Conservation (phyloP, 2,797 vertebrate genomes). For the Lindbergichthys nudifrons region DNA sequence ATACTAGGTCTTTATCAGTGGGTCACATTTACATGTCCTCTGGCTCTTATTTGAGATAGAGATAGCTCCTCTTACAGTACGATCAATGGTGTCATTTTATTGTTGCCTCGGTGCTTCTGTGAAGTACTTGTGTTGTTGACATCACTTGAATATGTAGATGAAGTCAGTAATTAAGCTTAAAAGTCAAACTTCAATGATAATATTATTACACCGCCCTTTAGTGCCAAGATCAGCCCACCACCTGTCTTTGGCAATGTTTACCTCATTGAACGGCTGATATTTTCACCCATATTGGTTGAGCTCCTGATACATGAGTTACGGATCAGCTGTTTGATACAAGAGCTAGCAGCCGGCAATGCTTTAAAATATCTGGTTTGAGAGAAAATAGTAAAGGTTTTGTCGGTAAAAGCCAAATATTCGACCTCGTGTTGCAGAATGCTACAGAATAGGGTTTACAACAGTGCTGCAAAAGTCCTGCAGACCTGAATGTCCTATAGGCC, state of each 20-base stretch:
- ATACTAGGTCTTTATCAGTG: conserved; percentile 65
- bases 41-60: conserved; percentile 62
- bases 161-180: conserved; percentile 29
- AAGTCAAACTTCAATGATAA: conserved; percentile 21
- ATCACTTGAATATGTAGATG: background rate
- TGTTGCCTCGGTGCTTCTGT: conserved; percentile 4
- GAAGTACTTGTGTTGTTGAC: conserved; percentile 9
- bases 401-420: conserved; percentile 9
- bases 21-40: conserved; percentile 66
- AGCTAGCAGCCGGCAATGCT: conserved; percentile 9
- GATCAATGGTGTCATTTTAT: conserved; percentile 49
- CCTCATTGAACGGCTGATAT: conserved; percentile 43
- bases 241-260: conserved; percentile 42
- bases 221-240: conserved; percentile 38
- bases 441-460: background rate
- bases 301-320: conserved; percentile 25
- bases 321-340: conserved; percentile 19
- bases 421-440: conserved; percentile 8
- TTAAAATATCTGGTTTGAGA: conserved; percentile 3
- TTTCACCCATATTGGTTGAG: conserved; percentile 50
- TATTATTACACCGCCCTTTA: conserved; percentile 16
- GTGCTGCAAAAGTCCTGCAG: conserved; percentile 29
- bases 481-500: conserved; percentile 49
- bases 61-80: conserved; percentile 59
- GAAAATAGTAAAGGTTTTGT: conserved; percentile 19